Percentiles rank a stretch among this genome's conserved stretches.
phyloP scores from a whole-genome alignment of 64 coral and sea anemone genomes.

The Astreopora myriophthalma region DNA sequence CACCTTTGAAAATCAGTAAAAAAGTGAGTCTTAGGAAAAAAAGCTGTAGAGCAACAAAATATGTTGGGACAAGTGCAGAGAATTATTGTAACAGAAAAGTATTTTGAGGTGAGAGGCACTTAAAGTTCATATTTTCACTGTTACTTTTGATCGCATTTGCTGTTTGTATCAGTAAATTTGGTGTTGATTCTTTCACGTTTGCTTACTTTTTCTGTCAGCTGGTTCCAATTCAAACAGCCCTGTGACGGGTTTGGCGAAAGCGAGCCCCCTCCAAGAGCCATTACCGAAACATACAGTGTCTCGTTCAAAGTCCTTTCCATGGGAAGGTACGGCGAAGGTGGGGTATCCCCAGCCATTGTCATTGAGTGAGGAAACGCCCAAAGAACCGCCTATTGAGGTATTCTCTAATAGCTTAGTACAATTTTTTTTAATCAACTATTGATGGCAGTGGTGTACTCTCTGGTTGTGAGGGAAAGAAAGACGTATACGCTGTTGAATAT shows the following conservation, averaged over 20 bases:
- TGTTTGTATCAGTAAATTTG: background rate
- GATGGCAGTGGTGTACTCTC: too few relatives aligned
- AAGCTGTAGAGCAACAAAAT: too few relatives aligned
- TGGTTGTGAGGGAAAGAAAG: too few relatives aligned
- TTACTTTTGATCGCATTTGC: background rate
- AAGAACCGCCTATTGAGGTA: constrained; percentile 5
- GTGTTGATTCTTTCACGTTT: background rate
- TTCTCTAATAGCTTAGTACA: background rate
- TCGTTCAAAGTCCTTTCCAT: constrained; percentile 25
- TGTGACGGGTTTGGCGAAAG: background rate
- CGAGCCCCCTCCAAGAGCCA: background rate
- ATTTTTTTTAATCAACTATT: too few relatives aligned
- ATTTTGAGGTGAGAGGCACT: too few relatives aligned
- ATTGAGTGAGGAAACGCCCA: background rate
- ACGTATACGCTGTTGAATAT: too few relatives aligned
- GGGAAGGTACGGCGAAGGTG: background rate
- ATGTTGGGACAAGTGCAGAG: too few relatives aligned
- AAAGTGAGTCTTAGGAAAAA: too few relatives aligned
- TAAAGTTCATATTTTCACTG: too few relatives aligned
- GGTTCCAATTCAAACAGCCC: constrained; percentile 5
- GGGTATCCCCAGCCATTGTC: background rate
- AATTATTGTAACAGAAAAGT: too few relatives aligned
- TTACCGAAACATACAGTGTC: background rate
- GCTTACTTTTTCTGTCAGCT: background rate
- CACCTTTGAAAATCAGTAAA: too few relatives aligned